phyloP scores from a whole-genome alignment of 2,797 vertebrate genomes.

The Sebastes vulpes region DNA sequence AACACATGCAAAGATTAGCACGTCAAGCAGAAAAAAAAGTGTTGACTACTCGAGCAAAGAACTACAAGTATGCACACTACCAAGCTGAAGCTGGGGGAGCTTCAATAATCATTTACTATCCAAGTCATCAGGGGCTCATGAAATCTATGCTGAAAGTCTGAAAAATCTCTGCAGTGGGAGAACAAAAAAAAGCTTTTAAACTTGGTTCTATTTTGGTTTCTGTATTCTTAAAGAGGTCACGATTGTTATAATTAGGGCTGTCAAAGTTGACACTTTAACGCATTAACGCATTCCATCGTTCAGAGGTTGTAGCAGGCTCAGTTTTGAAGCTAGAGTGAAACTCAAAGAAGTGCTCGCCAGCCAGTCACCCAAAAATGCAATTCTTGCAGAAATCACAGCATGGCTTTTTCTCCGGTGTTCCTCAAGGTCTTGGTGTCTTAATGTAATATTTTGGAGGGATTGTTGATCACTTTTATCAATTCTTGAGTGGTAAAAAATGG shows the following conservation, averaged over 20 bases:
- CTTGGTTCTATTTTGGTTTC: slow-evolving; percentile 10
- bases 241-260: not conserved
- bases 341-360: no score
- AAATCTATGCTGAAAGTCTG: not conserved
- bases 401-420: no score
- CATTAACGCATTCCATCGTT: no score
- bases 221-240: slow-evolving; percentile 20
- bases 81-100: slow-evolving; percentile 58
- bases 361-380: no score
- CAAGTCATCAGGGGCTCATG: slow-evolving; percentile 61
- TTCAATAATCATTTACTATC: slow-evolving; percentile 8
- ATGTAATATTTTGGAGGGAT: no score
- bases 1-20: slow-evolving; percentile 86
- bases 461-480: no score
- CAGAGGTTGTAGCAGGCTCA: no score
- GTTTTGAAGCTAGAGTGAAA: no score
- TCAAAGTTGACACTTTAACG: no score
- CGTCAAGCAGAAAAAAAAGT: slow-evolving; percentile 70
- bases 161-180: not conserved
- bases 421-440: no score
- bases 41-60: slow-evolving; percentile 58
- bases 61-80: slow-evolving; percentile 56
- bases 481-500: no score
- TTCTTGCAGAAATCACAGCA: no score
- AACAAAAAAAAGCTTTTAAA: slow-evolving; percentile 4